These are phyloP conservation scores for Ceratina japonica DNA, from an alignment of 1,140 invertebrate genomes.

Conservation along the genomic window DNA sequence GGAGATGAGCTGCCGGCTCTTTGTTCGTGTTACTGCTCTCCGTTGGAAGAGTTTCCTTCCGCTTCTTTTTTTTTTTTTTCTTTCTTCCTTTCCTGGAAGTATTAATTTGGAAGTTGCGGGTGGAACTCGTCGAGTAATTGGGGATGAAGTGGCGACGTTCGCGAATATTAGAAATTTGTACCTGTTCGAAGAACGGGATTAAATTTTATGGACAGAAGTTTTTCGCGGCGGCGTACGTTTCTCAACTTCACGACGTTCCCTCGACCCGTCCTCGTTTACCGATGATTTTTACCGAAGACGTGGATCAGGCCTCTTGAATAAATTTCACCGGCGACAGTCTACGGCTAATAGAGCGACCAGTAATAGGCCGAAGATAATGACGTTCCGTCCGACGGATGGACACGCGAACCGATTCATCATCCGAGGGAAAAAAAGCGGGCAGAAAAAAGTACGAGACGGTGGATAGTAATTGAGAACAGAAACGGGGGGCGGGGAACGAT, in stretches of 20 bases:
- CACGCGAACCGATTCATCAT: constrained; percentile 27
- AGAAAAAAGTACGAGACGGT: neutral
- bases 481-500: constrained; percentile 18
- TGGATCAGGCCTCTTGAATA: neutral
- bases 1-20: neutral
- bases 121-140: no score
- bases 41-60: constrained; percentile 9
- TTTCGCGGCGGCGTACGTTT: neutral
- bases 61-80: neutral
- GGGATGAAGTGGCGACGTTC: no score
- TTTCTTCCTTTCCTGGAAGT: neutral
- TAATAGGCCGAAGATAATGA: constrained; percentile 22
- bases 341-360: neutral
- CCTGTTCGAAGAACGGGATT: neutral
- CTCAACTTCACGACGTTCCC: no score
- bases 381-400: constrained; percentile 8
- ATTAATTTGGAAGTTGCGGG: neutral
- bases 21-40: constrained; percentile 24
- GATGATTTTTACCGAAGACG: neutral
- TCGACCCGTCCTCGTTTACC: neutral
- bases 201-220: neutral
- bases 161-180: neutral
- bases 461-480: constrained; percentile 20
- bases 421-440: neutral
- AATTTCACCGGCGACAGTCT: neutral